Evolutionary conservation across 2,888 invertebrate species (phyloP).

Genomic region (Bellardia pandia): DNA sequence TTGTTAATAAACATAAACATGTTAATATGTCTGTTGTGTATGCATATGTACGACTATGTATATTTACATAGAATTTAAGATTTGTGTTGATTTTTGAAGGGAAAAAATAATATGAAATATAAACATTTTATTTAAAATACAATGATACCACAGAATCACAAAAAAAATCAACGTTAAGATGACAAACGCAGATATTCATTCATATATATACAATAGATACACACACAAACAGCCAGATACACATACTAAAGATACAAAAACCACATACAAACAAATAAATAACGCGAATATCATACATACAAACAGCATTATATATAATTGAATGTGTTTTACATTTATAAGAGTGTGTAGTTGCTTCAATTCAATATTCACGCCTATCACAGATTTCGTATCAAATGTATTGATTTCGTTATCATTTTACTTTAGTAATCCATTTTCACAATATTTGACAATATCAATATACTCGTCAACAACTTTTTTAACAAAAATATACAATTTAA

Average conservation of each 20-base stretch:
- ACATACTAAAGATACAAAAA: slow-evolving; percentile 53
- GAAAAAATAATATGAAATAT: slow-evolving; percentile 38
- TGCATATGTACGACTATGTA: background rate
- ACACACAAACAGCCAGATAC: background rate
- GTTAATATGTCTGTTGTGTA: background rate
- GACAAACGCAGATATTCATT: slow-evolving; percentile 21
- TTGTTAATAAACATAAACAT: no score
- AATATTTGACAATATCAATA: no score
- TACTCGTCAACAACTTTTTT: no score
- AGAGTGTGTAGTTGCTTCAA: no score
- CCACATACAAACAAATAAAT: slow-evolving; percentile 60
- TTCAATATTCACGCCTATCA: no score
- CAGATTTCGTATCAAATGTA: no score
- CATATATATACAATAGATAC: background rate
- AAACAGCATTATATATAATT: slow-evolving; percentile 1
- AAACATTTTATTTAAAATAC: slow-evolving; percentile 33
- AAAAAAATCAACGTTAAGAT: slow-evolving; percentile 1
- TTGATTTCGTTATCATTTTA: no score
- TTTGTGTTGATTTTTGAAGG: slow-evolving; percentile 33
- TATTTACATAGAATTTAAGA: background rate
- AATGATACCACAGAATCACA: slow-evolving; percentile 36
- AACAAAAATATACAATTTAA: no score
- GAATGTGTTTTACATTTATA: background rate
- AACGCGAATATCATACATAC: slow-evolving; percentile 20
- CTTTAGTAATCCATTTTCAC: no score